Base-by-base conservation (phyloP, 2,113 vertebrate species). In the Petromus typicus region DNA sequence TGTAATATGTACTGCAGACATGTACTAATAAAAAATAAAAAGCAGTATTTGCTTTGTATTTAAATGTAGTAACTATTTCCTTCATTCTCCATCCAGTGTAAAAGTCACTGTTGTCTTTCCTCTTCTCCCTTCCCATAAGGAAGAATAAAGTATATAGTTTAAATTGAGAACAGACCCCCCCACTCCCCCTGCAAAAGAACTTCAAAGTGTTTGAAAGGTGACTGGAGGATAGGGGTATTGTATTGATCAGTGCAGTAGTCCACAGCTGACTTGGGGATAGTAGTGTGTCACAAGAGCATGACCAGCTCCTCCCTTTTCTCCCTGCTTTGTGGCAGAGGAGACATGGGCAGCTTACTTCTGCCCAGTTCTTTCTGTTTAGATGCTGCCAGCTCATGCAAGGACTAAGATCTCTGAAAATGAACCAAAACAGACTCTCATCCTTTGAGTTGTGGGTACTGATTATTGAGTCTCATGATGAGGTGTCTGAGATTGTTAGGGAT, bases 11-110 rank as follows among this genome's bases (percentile, higher is more conserved):
- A 75, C 71, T 45, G 27, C 23, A 30, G 12, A 45, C 7, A 45
- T 75, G 14, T 45, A 45, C 12, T 45, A 75, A 45, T 45, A 75
- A 73, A 43, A 73, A 20, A 3, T 56, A 69, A 61, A 78, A 66
- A n/a, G 20, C 86, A 80, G 13, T 23, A 2, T 92, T 80, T 87
- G 56, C 27, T 86, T 89, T 92, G n/a, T 73, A 61, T 88, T 78
- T 71, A 85, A 20, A 71, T 85, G 93, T 71, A 32, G 66, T 59
- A 8, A 45, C 25, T n/a, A 54, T n/a, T n/a, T n/a, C n/a, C 25
- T 11, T 54, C 0, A 37, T 14, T 95, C 11, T 32, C 34, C 14
- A 67, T 0, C 59, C 56, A 66, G 7, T 23, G n/a, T 57, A 66
- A 64, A 66, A 73, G 73, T 87, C 20, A 73, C 25, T 45, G 43